Percentiles rank a stretch among this genome's conserved stretches.
Evolutionary conservation across 2,113 vertebrate species (phyloP).

Genomic region (Passerina amoena): DNA sequence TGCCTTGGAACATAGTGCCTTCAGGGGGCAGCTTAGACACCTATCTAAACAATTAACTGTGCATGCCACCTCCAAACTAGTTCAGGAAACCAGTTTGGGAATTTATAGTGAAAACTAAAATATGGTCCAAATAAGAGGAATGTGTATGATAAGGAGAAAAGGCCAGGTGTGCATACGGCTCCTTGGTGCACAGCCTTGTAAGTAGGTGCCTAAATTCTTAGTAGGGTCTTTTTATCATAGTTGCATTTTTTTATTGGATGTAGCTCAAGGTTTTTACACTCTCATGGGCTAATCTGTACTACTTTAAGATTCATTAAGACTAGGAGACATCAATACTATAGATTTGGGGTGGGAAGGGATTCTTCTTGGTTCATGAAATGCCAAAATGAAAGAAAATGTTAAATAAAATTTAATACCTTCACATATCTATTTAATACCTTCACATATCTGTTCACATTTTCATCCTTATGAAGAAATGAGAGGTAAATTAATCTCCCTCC

Average conservation of each 20-base stretch:
- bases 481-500: background rate
- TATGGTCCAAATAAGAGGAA: background rate
- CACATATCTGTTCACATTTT: background rate
- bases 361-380: background rate
- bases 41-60: background rate
- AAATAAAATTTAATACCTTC: background rate
- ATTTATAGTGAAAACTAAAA: background rate
- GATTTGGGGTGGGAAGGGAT: background rate
- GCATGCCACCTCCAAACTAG: background rate
- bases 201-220: background rate
- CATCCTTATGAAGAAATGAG: background rate
- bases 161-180: background rate
- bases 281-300: background rate
- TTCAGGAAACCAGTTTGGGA: background rate
- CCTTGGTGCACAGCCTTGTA: background rate
- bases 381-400: background rate
- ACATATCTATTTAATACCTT: too few species aligned
- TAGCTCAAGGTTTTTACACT: background rate
- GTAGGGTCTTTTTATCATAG: background rate
- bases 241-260: background rate
- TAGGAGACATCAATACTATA: background rate
- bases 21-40: background rate
- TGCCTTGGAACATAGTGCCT: background rate
- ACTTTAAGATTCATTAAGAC: background rate
- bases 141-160: background rate